Base-by-base conservation (phyloP, 2,113 vertebrate genomes). In the Hypomesus transpacificus region DNA sequence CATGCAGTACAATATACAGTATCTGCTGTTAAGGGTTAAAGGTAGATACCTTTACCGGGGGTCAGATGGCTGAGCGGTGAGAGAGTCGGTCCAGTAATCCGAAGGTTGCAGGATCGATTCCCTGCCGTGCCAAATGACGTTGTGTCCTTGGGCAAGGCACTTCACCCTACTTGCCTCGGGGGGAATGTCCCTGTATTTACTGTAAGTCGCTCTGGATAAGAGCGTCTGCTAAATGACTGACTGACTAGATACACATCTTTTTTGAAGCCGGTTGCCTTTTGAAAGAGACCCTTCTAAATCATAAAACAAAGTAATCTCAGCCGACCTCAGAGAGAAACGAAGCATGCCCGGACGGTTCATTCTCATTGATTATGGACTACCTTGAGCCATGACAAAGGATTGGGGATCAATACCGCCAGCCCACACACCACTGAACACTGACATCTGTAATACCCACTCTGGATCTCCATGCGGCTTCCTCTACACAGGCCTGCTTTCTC, bases 341-440 rank as follows among this genome's bases (percentile, higher is more conserved):
- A 66, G 61, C 62, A 2, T 65, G 63, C n/a, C 28, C 58, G 56
- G 3, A 70, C 59, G 26, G 18, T n/a, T n/a, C 46, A 26, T n/a
- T 52, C 20, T 28, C 22, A 8, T 51, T 61, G n/a, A 57, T 59
- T 59, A 59, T 16, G 3, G 14, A 14, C 17, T 50, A 56, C 28
- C 31, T 51, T 56, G 11, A 71, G 51, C 66, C 18, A 18, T 21
- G n/a, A 61, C 31, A 72, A 34, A 69, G 8, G 17, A 61, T 16
- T 21, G 3, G 2, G 50, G 71, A 64, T 78, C 28, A 60, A 68
- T 77, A 57, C 50, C 11, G 28, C 24, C 61, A 53, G 21, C 53
- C 59, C 50, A 53, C 69, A 50, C 39, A 71, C 26, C 52, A 57
- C 52, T 46, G 28, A 17, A 56, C 59, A 54, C 20, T 31, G 54